Conservation (phyloP, 2,797 vertebrate genomes). For the Tokudaia muenninki region DNA sequence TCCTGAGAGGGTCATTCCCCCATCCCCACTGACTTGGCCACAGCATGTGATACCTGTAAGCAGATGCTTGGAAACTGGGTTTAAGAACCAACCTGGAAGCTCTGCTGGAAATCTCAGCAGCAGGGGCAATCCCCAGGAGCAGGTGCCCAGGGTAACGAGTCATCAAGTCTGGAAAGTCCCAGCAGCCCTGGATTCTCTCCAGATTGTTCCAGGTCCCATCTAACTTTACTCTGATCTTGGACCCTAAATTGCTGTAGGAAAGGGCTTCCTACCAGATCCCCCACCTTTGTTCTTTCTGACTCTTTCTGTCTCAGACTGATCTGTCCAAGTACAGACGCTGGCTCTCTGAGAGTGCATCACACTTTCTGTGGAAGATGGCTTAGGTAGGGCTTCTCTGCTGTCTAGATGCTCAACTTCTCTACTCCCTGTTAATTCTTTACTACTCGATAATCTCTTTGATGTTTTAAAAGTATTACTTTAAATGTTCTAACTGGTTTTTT, state of each 20-base stretch:
- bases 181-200: constrained; percentile 15
- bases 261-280: neutral
- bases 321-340: neutral
- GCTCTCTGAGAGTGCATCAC: neutral
- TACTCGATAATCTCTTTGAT: constrained; percentile 40
- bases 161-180: neutral
- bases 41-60: neutral
- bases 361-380: neutral
- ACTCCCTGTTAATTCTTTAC: neutral
- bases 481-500: constrained; percentile 44
- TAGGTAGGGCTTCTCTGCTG: neutral
- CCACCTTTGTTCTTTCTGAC: neutral
- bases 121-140: neutral
- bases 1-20: neutral
- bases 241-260: neutral
- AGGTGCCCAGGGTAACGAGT: neutral
- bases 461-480: constrained; percentile 25
- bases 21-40: neutral
- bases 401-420: neutral
- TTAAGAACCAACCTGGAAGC: neutral
- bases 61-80: neutral
- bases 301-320: neutral
- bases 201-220: neutral
- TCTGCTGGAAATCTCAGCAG: neutral
- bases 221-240: neutral